These are phyloP conservation scores for Crocodylus rhombifer DNA, from an alignment of 2,797 vertebrate species.

Conservation along the genomic window DNA sequence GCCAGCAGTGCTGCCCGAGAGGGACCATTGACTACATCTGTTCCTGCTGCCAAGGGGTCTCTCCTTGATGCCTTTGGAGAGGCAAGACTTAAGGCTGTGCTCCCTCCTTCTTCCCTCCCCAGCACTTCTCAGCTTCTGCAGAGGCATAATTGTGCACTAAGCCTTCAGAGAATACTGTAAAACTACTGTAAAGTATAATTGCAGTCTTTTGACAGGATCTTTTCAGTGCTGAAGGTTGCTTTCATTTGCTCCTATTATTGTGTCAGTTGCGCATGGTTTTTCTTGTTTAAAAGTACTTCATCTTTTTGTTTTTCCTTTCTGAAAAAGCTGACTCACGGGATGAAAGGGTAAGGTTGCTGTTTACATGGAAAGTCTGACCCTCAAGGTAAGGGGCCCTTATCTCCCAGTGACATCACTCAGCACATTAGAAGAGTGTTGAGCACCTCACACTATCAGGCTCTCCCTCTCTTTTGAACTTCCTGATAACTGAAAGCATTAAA, in stretches of 20 bases:
- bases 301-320: not conserved
- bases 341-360: not conserved
- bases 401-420: not conserved
- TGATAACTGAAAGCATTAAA: not conserved
- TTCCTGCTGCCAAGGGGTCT: not conserved
- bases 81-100: rapidly evolving
- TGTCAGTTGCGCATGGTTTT: not conserved
- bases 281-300: not conserved
- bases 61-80: not conserved
- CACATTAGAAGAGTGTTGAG: not conserved
- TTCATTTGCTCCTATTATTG: slow-evolving; percentile 27
- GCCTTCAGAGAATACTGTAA: slow-evolving; percentile 6
- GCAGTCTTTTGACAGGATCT: slow-evolving; percentile 11
- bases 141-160: not conserved
- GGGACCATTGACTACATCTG: not conserved
- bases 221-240: not conserved
- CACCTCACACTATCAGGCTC: not conserved
- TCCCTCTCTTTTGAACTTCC: not conserved
- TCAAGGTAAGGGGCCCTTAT: not conserved
- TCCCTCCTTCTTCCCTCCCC: not conserved
- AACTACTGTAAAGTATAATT: not conserved
- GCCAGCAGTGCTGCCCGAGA: not conserved
- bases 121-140: not conserved
- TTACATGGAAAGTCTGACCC: not conserved
- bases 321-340: not conserved